Evolutionary conservation across 2,888 invertebrate species (phyloP), one percentile per base, ranked within the genome.

Genomic region (Zygogramma bicolorata): DNA sequence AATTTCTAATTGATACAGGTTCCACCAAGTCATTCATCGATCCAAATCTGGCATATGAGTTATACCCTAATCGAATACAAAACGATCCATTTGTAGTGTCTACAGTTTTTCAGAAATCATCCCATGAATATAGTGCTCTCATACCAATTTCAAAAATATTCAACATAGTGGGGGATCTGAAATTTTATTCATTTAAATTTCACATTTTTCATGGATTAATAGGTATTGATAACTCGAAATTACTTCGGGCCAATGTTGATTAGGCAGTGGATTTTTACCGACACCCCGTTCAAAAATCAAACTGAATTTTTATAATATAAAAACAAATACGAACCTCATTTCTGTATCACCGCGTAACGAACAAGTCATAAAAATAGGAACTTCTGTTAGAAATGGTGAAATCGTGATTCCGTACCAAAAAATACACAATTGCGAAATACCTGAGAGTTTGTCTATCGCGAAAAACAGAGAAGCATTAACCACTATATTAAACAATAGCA

Each of bases 21-120:
- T 70, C 68, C 0, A 75, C 72, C 22, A 75, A 74, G 65, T 75
- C 72, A 15, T 75, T 76, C 22, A 67, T 76, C 7, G 63, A 75
- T n/a, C 70, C 67, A 18, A 22, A 75, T 31, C 10, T 75, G 8
- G 71, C 59, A 27, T 34, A 60, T 25, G 53, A 70, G 38, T 57
- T 42, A 25, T 76, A 40, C 46, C 40, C 65, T 60, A 65, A 76
- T 62, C 3, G n/a, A 4, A 58, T 29, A 2, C 1, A 58, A 25
- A 40, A 58, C 27, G 59, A 75, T 61, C 73, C 42, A 8, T 71
- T 71, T 66, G 29, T 46, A 60, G 60, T 73, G n/a, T 60, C 38
- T 4, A 66, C 70, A 3, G 73, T 49, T 10, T 42, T 53, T 18
- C 38, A 61, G 42, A 66, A 53, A 13, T 46, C 60, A 13, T n/a